Conservation (phyloP, 2,113 vertebrate species). For the Chionis minor region DNA sequence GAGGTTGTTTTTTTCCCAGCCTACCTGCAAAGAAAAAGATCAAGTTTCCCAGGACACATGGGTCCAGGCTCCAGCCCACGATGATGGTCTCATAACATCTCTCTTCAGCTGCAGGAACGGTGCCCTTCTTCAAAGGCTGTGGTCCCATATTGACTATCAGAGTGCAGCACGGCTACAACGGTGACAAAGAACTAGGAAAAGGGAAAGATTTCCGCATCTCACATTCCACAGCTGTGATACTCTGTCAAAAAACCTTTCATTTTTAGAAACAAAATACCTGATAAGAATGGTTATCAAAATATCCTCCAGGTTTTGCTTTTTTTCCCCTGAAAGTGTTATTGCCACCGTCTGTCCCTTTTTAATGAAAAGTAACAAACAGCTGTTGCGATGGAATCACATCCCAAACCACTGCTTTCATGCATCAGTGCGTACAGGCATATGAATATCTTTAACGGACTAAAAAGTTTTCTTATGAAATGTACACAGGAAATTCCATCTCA, state of each 20-base stretch:
- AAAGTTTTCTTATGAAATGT: not conserved
- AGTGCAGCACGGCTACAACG: not conserved
- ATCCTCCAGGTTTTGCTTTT: not conserved
- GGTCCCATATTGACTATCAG: not conserved
- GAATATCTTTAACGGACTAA: not conserved
- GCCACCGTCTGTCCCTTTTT: not conserved
- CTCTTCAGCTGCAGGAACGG: not conserved
- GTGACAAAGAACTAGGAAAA: not conserved
- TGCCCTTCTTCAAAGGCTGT: not conserved
- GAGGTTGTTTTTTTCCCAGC: not conserved
- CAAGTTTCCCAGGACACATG: not conserved
- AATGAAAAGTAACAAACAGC: not conserved
- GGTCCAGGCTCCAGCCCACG: not conserved
- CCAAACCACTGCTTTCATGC: not conserved
- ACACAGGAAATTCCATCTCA: not conserved
- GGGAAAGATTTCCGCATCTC: not conserved
- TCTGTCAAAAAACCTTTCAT: not conserved
- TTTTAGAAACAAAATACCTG: not conserved
- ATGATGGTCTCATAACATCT: rapidly evolving
- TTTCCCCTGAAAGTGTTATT: not conserved
- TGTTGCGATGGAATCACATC: not conserved
- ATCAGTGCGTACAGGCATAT: not conserved
- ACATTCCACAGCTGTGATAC: not conserved
- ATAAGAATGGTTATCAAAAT: not conserved
- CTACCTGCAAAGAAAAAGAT: not conserved